Evolutionary conservation across 2,888 invertebrate genomes (phyloP).

Genomic region (Bugulina stolonifera): DNA sequence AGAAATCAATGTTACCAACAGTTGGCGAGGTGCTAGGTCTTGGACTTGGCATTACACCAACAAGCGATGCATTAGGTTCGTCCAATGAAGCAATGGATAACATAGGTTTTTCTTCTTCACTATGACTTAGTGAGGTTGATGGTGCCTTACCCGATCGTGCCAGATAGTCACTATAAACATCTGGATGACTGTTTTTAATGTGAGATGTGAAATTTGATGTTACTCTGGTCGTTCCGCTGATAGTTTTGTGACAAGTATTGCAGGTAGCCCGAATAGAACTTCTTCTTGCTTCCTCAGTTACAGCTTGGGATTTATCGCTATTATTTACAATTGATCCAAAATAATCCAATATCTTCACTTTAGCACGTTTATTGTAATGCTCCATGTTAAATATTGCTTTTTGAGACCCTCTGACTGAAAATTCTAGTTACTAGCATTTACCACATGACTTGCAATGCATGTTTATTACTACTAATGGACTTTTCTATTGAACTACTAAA

Average conservation of each 20-base stretch:
- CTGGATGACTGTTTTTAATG: background rate
- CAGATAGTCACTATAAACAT: background rate
- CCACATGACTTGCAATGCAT: too few relatives aligned
- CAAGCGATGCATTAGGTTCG: background rate
- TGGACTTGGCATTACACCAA: background rate
- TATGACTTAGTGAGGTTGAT: background rate
- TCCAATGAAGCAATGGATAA: conserved; percentile 1
- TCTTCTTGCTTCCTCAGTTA: background rate
- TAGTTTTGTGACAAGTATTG: conserved; percentile 10
- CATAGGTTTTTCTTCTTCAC: background rate
- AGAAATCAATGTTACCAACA: background rate
- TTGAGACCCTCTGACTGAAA: too few relatives aligned
- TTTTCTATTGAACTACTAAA: too few relatives aligned
- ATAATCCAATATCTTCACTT: conserved; percentile 18
- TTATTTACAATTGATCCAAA: background rate
- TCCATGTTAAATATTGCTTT: too few relatives aligned
- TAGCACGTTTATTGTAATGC: background rate
- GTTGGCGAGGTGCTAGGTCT: background rate
- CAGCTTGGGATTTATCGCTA: background rate
- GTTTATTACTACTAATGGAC: too few relatives aligned
- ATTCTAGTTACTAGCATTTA: too few relatives aligned
- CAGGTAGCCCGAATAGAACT: background rate
- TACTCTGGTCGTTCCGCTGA: conserved; percentile 2
- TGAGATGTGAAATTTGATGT: conserved; percentile 8
- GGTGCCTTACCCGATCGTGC: background rate